Base-by-base conservation (phyloP, 2,797 vertebrate species). In the Orestias chungarensis region DNA sequence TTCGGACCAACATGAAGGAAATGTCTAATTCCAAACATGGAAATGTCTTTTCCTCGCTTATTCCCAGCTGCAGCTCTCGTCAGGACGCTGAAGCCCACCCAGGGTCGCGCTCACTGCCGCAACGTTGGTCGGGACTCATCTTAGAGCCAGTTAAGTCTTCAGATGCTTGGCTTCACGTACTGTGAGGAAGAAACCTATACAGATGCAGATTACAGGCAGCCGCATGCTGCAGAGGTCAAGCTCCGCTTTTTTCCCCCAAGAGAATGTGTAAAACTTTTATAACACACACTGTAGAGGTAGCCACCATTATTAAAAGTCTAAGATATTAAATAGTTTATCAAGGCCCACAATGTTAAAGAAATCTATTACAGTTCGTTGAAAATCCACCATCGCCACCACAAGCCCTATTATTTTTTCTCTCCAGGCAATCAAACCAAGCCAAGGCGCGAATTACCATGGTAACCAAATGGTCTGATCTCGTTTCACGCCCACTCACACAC, bases 371-470 rank as follows among this genome's bases (percentile, higher is more conserved):
- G 50, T 33, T 68, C 23, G 66, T 44, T 18, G 61, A 20, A 29
- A 57, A 57, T 31, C 29, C 54, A 57, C 29, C 54, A 18, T 31
- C 27, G 20, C 15, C 15, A 57, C 27, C 54, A 57, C 54, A 33
- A 57, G 55, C 9, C 55, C 55, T 25, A 11, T 49, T 50, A n/a
- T 49, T 46, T 18, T 7, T 15, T 44, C 17, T 17, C 77, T 70
- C 83, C 79, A 81, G 71, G 87, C 82, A 90, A 85, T 73, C 78
- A 74, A 79, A 74, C 80, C 77, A 80, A 89, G 86, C 82, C 49
- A 76, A 82, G 74, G 85, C 71, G 86, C 66, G 84, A 84, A 70
- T 91, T 89, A 86, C 91, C 90, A 93, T 87, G 88, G 91, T 33
- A 92, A 94, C 91, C 74, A 79, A 68, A 71, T 11, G 57, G 80